Percentiles rank a stretch among this genome's conserved stretches.
These are phyloP conservation scores for Bibio marci DNA, from an alignment of 2,888 invertebrate genomes.

Conservation along the genomic window DNA sequence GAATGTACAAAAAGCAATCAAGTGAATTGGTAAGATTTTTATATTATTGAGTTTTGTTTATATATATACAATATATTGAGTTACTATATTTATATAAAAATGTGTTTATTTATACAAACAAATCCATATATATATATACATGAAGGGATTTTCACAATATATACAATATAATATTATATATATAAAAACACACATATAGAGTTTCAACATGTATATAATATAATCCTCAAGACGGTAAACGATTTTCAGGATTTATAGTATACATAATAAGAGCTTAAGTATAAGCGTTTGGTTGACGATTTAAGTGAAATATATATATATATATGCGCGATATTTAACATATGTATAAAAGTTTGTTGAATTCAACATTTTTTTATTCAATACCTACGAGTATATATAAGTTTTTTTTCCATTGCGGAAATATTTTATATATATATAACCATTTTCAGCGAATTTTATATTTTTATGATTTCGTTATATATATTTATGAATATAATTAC, in stretches of 20 bases:
- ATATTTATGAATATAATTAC: no score
- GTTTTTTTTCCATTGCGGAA: no score
- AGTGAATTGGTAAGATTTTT: slow-evolving; percentile 6
- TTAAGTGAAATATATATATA: no score
- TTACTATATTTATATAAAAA: background rate
- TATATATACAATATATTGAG: background rate
- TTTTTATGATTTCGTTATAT: no score
- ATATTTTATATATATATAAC: no score
- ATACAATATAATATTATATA: no score
- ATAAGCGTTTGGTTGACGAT: background rate
- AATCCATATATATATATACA: background rate
- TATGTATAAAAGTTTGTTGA: no score
- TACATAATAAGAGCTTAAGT: slow-evolving; percentile 4
- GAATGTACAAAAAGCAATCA: slow-evolving; percentile 5
- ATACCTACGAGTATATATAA: no score
- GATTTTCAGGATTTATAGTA: slow-evolving; percentile 5
- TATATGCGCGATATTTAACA: no score
- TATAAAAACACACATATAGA: background rate
- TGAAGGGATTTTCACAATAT: background rate
- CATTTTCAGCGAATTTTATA: no score
- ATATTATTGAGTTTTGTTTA: slow-evolving; percentile 4
- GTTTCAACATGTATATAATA: background rate
- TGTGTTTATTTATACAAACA: background rate
- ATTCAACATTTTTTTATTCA: no score
- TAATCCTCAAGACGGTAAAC: slow-evolving; percentile 6